Percentiles rank a stretch among this genome's conserved stretches.
Evolutionary conservation across 2,113 vertebrate genomes (phyloP).

Genomic region (Pimephales promelas): DNA sequence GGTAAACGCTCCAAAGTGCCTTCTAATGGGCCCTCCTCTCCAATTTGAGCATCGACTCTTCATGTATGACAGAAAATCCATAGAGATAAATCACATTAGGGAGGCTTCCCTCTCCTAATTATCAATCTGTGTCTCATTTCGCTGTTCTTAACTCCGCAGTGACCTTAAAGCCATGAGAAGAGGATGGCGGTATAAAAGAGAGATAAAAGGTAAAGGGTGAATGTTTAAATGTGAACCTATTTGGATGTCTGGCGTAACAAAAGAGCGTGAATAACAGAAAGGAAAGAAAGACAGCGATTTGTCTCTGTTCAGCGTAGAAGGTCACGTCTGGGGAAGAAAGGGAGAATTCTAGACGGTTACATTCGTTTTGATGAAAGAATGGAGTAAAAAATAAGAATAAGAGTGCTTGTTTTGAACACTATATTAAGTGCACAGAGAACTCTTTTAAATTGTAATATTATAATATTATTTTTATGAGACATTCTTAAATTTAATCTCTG

Average conservation of each 20-base stretch:
- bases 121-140: constrained; percentile 98
- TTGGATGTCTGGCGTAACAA: constrained; percentile 41
- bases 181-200: constrained; percentile 68
- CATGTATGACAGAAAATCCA: constrained; percentile 99
- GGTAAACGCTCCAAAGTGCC: constrained; percentile 76
- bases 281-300: constrained; percentile 26
- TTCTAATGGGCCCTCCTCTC: constrained; percentile 93
- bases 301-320: constrained; percentile 31
- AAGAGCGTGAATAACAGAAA: constrained; percentile 42
- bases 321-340: constrained; percentile 35
- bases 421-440: neutral
- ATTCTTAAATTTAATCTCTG: neutral
- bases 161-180: constrained; percentile 80
- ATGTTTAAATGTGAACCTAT: constrained; percentile 65
- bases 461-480: neutral
- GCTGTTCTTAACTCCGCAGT: constrained; percentile 88
- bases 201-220: constrained; percentile 73
- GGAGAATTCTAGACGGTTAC: constrained; percentile 17
- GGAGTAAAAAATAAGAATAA: neutral
- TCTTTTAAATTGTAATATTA: neutral
- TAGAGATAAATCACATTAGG: constrained; percentile 97
- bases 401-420: neutral
- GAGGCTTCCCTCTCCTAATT: constrained; percentile 89
- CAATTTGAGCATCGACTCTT: constrained; percentile 92
- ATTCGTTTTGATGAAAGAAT: constrained; percentile 12